Evolutionary conservation across 2,113 vertebrate species (phyloP), one percentile per base, ranked within the genome.

Genomic region (Phyllopteryx taeniolatus): DNA sequence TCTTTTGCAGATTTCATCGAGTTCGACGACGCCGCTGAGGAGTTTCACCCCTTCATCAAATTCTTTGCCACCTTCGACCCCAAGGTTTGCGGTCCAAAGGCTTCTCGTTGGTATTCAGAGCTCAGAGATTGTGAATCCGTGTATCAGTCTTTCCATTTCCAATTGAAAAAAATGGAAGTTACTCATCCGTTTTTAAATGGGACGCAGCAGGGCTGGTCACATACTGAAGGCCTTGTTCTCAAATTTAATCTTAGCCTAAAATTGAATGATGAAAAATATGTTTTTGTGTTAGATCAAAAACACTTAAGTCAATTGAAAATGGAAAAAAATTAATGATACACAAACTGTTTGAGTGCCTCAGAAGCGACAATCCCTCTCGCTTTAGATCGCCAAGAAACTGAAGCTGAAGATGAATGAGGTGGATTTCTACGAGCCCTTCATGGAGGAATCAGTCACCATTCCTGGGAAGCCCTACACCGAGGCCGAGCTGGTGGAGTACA

Each of bases 371-470:
- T 49, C 22, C 22, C 19, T 9, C 10, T 27, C 10, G 35, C 72
- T 67, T n/a, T 82, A 98, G 96, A 95, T 94, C 33, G 96, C 95
- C 68, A 95, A 95, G 87, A 95, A 94, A 73, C 84, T 98, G 73
- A 94, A 94, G 2, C 86, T 98, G 83, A 96, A 94, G 76, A 13
- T 98, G 71, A 96, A 97, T 0, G 94, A 98, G 81, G 94, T 96
- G 0, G 94, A 96, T 67, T 97, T 96, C 84, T 96, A 96, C 0
- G 95, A 98, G 70, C 96, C 96, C 0, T 98, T 98, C 92, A 96
- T 94, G 94, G 92, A 93, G 0, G 89, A 95, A 14, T 92, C 96
- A 0, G 81, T 91, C 70, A 89, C 90, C 56, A 95, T 98, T 83
- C 96, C 96, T 1, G 94, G 94, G 74, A 95, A 94, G 31, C 96